Evolutionary conservation across 2,797 vertebrate species (phyloP).

Genomic region (Sebastes cheni): DNA sequence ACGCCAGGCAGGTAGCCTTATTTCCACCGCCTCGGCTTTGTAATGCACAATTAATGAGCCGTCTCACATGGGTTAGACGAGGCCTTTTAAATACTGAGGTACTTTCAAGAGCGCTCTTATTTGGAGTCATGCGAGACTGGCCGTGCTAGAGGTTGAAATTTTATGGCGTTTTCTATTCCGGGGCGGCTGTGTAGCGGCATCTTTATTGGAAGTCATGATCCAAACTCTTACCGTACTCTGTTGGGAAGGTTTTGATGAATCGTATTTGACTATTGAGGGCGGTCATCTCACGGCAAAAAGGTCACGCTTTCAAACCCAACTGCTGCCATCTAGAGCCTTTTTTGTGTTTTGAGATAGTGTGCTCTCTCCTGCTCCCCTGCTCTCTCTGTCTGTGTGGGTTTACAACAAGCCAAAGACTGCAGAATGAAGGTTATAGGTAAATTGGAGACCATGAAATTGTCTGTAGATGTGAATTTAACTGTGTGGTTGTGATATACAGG

Average conservation of each 20-base stretch:
- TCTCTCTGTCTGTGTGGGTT: neutral
- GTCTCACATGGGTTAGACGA: slow-evolving; percentile 47
- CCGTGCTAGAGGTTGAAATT: slow-evolving; percentile 44
- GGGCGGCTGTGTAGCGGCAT: slow-evolving; percentile 35
- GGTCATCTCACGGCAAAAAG: slow-evolving; percentile 24
- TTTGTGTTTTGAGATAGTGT: neutral
- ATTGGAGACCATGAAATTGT: neutral
- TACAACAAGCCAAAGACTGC: neutral
- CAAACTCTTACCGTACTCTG: slow-evolving; percentile 38
- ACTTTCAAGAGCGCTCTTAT: slow-evolving; percentile 38
- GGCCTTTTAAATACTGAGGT: slow-evolving; percentile 46
- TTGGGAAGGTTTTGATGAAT: slow-evolving; percentile 54
- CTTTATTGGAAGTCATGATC: slow-evolving; percentile 41
- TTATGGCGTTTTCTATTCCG: slow-evolving; percentile 41
- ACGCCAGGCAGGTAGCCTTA: slow-evolving; percentile 65
- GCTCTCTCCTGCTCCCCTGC: neutral
- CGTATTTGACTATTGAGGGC: slow-evolving; percentile 32
- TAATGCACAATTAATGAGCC: slow-evolving; percentile 75
- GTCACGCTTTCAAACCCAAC: slow-evolving; percentile 13
- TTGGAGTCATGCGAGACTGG: slow-evolving; percentile 40
- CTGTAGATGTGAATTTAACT: neutral
- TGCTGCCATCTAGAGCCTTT: neutral
- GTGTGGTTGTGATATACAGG: neutral
- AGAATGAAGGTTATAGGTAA: neutral
- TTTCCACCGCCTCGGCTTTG: slow-evolving; percentile 49